Evolutionary conservation across 2,113 vertebrate genomes (phyloP).

Genomic region (Phoxinus phoxinus): DNA sequence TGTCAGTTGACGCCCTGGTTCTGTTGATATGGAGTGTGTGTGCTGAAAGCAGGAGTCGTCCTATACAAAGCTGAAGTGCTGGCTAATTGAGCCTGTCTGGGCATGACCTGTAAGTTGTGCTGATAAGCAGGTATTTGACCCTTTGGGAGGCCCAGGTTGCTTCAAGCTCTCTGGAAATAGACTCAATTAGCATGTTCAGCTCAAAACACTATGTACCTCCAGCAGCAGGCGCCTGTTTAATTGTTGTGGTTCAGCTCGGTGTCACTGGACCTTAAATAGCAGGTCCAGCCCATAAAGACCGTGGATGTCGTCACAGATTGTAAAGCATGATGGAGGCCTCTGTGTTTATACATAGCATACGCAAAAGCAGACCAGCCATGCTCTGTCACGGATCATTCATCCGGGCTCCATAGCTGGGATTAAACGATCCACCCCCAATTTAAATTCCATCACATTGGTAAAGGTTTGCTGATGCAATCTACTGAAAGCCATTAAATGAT

Average conservation of each 20-base stretch:
- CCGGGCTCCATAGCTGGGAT: constrained; percentile 44
- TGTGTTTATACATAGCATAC: constrained; percentile 32
- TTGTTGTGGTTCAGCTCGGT: constrained; percentile 28
- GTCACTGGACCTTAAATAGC: constrained; percentile 35
- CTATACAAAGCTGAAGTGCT: constrained; percentile 68
- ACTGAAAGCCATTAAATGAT: constrained; percentile 53
- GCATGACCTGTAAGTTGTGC: constrained; percentile 70
- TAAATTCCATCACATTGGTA: constrained; percentile 50
- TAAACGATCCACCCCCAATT: constrained; percentile 42
- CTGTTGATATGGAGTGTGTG: constrained; percentile 70
- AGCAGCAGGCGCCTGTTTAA: constrained; percentile 30
- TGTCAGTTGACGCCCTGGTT: constrained; percentile 74
- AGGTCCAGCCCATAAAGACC: background rate
- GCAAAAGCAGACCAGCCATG: constrained; percentile 2
- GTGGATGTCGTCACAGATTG: constrained; percentile 16
- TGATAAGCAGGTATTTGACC: constrained; percentile 78
- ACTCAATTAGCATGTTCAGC: constrained; percentile 38
- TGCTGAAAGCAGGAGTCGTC: constrained; percentile 65
- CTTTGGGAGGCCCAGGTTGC: constrained; percentile 51
- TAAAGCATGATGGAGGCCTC: constrained; percentile 29
- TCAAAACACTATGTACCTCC: constrained; percentile 28
- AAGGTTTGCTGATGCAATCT: constrained; percentile 58
- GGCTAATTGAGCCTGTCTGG: constrained; percentile 79
- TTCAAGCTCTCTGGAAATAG: constrained; percentile 32
- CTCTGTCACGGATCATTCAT: constrained; percentile 32